Conservation (phyloP, 2,113 vertebrate species). For the Procavia capensis region DNA sequence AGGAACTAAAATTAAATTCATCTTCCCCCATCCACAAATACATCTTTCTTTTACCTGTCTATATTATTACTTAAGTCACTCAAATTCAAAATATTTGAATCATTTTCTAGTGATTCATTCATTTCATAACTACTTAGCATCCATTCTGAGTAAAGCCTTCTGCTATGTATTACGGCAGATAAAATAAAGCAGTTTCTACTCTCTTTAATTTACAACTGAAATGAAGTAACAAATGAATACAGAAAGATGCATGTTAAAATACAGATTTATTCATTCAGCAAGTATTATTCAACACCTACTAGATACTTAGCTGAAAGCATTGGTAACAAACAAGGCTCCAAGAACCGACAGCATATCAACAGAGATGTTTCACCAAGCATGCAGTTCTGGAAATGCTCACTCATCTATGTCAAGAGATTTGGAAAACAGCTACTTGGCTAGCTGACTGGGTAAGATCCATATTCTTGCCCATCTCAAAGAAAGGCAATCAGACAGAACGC, state of each 20-base stretch:
- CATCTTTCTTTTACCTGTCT: neutral
- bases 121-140: constrained; percentile 35
- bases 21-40: constrained; percentile 4
- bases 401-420: too few species aligned
- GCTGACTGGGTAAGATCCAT: too few species aligned
- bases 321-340: too few species aligned
- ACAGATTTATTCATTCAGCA: constrained; percentile 2
- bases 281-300: constrained; percentile 46
- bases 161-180: neutral
- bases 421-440: too few species aligned
- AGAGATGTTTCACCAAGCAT: too few species aligned
- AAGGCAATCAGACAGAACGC: too few species aligned
- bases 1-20: constrained; percentile 43
- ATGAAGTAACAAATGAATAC: constrained; percentile 34
- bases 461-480: too few species aligned
- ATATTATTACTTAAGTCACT: constrained; percentile 23
- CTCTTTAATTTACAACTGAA: constrained; percentile 24
- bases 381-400: too few species aligned
- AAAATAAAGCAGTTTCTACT: constrained; percentile 7
- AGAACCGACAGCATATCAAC: too few species aligned
- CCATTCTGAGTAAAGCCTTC: neutral
- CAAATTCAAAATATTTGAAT: constrained; percentile 53
- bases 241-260: constrained; percentile 16
- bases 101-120: constrained; percentile 12
- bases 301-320: neutral